Evolutionary conservation across 2,797 vertebrate genomes (phyloP), one percentile per base, ranked within the genome.

Genomic region (Xyrichtys novacula): DNA sequence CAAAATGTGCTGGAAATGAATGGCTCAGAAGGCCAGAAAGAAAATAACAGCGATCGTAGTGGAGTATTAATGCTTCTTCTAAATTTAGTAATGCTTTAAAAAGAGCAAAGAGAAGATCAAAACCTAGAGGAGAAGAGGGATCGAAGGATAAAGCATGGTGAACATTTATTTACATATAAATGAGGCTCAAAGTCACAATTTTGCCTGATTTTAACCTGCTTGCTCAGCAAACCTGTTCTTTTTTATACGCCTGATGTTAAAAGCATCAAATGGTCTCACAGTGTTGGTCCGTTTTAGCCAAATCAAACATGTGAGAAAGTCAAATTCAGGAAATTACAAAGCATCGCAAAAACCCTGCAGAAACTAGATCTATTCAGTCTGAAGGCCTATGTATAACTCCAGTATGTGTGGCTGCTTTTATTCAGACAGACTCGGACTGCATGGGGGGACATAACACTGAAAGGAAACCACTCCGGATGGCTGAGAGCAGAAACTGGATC

Each of bases 391-490:
- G 38, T 56, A 7, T 19, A 31, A 66, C 43, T 44, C 11, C 65
- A 67, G 40, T n/a, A 23, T 58, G 52, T 75, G 76, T 46, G 65
- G 81, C 68, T 57, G 65, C 10, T 12, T 60, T 58, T 34, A 60
- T 31, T 69, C 55, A 70, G 71, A 83, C 76, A 17, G 44, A 78
- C 49, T 85, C 74, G 75, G 80, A 83, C 78, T 84, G 72, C 25
- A 48, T 15, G 26, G 40, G 49, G 58, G 72, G 43, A 57, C 44
- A 19, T 19, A 75, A 67, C 80, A 78, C 29, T 49, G 64, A 75
- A 52, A 76, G 11, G 11, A 87, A 89, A 91, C 84, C 81, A 28
- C 85, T 87, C 80, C 72, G 78, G 78, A 86, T 87, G 76, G 72
- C 74, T 42, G 36, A 55, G 66, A 81, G 77, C 67, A 80, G 81